These are phyloP conservation scores for Upupa epops DNA, from an alignment of 2,113 vertebrate genomes.

Conservation along the genomic window DNA sequence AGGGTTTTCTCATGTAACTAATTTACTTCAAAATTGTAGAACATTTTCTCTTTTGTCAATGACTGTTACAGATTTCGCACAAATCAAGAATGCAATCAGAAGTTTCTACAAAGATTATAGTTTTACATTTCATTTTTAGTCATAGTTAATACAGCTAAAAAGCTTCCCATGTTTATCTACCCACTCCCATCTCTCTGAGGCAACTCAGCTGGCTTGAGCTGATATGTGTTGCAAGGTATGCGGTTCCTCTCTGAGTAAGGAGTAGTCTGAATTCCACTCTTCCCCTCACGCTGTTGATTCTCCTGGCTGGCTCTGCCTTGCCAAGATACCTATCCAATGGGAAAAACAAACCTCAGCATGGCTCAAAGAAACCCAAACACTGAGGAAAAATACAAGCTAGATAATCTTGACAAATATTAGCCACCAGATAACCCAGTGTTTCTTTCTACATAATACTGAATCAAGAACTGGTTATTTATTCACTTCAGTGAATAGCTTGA, in stretches of 20 bases:
- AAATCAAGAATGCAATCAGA: background rate
- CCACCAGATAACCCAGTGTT: background rate
- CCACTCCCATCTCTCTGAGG: background rate
- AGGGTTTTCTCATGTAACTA: background rate
- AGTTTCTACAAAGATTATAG: background rate
- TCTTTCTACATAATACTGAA: background rate
- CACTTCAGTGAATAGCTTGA: background rate
- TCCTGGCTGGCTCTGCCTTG: background rate
- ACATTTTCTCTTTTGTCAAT: background rate
- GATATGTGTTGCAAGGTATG: background rate
- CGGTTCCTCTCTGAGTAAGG: background rate
- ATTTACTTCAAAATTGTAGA: slow-evolving; percentile 7
- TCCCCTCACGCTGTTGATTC: rapidly evolving
- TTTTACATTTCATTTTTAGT: background rate
- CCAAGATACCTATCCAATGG: background rate
- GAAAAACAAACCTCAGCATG: background rate
- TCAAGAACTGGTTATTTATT: background rate
- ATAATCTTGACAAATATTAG: background rate
- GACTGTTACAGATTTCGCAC: background rate
- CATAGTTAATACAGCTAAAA: background rate
- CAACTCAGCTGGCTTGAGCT: background rate
- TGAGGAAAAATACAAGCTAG: background rate
- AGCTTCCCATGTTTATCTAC: background rate
- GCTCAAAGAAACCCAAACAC: background rate
- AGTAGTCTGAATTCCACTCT: background rate